Evolutionary conservation across 2,888 invertebrate species (phyloP).

Genomic region (Eupsilia transversa): DNA sequence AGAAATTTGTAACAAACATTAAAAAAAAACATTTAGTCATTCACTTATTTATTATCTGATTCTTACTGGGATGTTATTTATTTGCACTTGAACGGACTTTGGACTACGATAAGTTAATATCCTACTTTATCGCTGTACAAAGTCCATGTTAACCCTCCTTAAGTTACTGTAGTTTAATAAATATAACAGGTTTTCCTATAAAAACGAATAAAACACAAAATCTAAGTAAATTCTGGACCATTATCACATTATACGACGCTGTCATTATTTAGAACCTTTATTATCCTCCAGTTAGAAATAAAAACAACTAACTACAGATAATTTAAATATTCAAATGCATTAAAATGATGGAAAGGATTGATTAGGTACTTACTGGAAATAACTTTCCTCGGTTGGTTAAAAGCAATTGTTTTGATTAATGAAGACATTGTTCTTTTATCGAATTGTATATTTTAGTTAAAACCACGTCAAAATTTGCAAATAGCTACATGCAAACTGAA

Average conservation of each 20-base stretch:
- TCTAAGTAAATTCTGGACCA: background rate
- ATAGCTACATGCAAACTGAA: slow-evolving; percentile 4
- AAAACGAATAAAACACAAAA: background rate
- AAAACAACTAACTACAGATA: background rate
- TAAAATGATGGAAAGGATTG: background rate
- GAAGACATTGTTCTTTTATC: slow-evolving; percentile 62
- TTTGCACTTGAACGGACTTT: slow-evolving; percentile 2
- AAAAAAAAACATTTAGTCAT: background rate
- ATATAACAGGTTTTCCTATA: background rate
- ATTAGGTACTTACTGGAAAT: slow-evolving; percentile 71
- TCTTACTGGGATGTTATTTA: background rate
- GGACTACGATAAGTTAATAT: slow-evolving; percentile 12
- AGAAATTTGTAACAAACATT: background rate
- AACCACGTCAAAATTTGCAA: background rate
- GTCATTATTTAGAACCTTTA: background rate
- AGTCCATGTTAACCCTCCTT: background rate
- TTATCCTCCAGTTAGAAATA: too few relatives aligned
- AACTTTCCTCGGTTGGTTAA: slow-evolving; percentile 65
- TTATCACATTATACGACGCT: background rate
- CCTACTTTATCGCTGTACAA: slow-evolving; percentile 2
- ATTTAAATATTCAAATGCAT: background rate
- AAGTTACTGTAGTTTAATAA: background rate
- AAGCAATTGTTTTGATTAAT: slow-evolving; percentile 69
- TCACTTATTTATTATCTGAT: background rate
- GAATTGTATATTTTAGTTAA: slow-evolving; percentile 2